These are phyloP conservation scores for Rhopilema esculentum DNA, from an alignment of 30 jellyfish, hydroid and myxozoan genomes.

Conservation along the genomic window DNA sequence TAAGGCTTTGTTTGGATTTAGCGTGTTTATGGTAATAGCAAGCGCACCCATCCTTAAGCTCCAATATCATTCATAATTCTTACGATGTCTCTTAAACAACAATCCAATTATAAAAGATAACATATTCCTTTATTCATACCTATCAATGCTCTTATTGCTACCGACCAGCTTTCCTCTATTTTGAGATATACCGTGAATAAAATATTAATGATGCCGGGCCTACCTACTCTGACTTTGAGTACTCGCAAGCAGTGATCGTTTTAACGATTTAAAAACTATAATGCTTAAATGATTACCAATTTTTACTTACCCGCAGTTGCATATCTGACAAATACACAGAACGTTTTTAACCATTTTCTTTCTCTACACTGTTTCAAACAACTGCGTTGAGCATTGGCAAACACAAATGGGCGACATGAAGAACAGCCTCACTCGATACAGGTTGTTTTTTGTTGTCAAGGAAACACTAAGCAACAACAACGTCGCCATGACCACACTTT, in stretches of 20 bases:
- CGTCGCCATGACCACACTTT: not conserved
- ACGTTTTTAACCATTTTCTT: constrained; percentile 62
- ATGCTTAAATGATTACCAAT: not conserved
- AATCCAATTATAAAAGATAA: not conserved
- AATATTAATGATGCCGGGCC: not conserved
- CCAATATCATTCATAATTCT: no score
- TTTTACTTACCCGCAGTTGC: constrained; percentile 95
- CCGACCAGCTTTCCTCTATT: not conserved
- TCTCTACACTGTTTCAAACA: not conserved
- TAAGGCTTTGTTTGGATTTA: no score
- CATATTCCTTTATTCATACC: not conserved
- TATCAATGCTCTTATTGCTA: not conserved
- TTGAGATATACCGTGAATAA: not conserved
- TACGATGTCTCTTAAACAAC: no score
- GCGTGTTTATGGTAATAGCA: no score
- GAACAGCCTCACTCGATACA: not conserved
- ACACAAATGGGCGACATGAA: not conserved
- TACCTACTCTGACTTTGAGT: no score
- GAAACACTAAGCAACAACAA: not conserved
- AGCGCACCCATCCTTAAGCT: no score
- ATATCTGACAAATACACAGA: constrained; percentile 82
- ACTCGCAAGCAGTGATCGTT: not conserved
- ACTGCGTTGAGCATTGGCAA: not conserved
- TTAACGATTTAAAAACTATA: no score
- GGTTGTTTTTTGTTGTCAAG: not conserved